Base-by-base conservation (phyloP, 30 jellyfish, hydroid and myxozoan genomes). In the Nemopilema nomurai region DNA sequence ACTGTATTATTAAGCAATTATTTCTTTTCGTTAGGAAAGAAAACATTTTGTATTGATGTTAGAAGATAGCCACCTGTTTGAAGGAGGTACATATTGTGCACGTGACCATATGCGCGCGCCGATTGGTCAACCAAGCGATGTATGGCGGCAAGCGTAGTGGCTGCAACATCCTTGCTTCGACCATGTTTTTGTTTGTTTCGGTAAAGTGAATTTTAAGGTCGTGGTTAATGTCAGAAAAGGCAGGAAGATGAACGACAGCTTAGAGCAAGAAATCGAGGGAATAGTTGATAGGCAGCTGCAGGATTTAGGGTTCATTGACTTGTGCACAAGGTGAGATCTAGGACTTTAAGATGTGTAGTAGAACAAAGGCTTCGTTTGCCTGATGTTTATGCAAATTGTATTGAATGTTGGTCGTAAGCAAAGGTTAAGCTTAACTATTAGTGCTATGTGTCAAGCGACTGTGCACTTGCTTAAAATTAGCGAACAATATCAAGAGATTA, bases 221-320 rank as follows among this genome's bases (percentile, higher is more conserved):
- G 27, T 71, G 80, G 81, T 53, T 25, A 80, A 41, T 27, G 23
- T 49, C 23, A 71, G 28, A 62, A 73, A 30, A 68, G 86, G 71
- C 0, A 80, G 21, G 19, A 62, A 22, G 18, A 73, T 84, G 87
- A 49, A 85, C 63, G 86, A 79, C 33, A 29, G 53, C 16, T 67
- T 91, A 18, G 95, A 80, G 64, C 89, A 68, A 9, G 92, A 91
- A 49, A 71, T 83, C 18, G 91, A 91, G 82, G 92, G 76, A 65
- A 91, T 91, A 53, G 90, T 91, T 25, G 92, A 91, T 77, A 77
- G 66, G 73, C 96, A 91, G 79, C 67, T 91, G 68, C 92, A 84
- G 67, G 96, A 85, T 51, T 77, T 77, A 18, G 92, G 92, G 4
- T 91, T 91, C 81, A 80, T 84, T 27, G 92, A 91, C 63, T 80